Evolutionary conservation across 2,113 vertebrate species (phyloP).

Genomic region (Abramis brama): DNA sequence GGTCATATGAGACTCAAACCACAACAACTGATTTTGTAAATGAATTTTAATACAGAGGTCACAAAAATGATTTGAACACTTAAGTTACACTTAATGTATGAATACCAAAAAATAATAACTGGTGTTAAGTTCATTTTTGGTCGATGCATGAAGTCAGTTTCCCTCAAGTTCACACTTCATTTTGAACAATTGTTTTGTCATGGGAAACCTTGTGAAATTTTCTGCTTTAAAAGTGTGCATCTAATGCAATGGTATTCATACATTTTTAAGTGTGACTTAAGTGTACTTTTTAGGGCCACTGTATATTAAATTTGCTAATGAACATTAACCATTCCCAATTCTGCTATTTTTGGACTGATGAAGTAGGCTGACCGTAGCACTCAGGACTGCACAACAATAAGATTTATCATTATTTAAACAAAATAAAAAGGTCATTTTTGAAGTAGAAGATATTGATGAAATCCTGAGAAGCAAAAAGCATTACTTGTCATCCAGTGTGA

Average conservation of each 20-base stretch:
- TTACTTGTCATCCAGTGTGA: not conserved
- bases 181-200: not conserved
- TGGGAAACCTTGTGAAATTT: not conserved
- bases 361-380: not conserved
- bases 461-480: not conserved
- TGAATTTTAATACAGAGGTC: not conserved
- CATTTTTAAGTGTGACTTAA: not conserved
- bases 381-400: not conserved
- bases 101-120: too few relatives aligned
- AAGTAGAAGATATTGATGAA: not conserved
- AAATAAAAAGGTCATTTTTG: not conserved
- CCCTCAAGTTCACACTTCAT: not conserved
- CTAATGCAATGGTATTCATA: not conserved
- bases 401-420: not conserved
- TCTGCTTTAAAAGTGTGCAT: not conserved
- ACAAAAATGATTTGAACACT: not conserved
- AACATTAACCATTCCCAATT: not conserved
- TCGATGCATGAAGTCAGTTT: not conserved
- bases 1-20: not conserved
- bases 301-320: not conserved
- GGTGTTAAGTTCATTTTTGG: not conserved
- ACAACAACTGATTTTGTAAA: not conserved
- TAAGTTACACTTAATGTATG: not conserved
- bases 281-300: not conserved
- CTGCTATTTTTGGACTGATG: not conserved